These are phyloP conservation scores for Pantherophis guttatus DNA, from an alignment of 2,113 vertebrate genomes.

Conservation along the genomic window DNA sequence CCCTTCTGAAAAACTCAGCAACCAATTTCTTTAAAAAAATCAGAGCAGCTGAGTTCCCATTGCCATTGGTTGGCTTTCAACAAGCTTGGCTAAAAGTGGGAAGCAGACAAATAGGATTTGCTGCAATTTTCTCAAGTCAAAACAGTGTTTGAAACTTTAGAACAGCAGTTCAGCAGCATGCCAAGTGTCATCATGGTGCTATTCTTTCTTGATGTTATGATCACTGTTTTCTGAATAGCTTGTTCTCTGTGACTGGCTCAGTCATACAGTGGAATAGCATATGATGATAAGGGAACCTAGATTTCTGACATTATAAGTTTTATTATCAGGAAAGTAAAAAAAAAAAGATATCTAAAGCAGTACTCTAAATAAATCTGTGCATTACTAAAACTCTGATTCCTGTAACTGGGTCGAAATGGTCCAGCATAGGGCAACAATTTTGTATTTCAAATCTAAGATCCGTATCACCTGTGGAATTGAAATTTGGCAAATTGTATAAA, in stretches of 20 bases:
- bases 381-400: not conserved
- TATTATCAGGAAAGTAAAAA: constrained; percentile 58
- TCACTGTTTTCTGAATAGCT: constrained; percentile 21
- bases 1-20: not conserved
- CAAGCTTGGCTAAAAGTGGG: not conserved
- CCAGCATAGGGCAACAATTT: not conserved
- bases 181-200: not conserved
- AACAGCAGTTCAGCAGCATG: not conserved
- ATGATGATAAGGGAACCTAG: constrained; percentile 24
- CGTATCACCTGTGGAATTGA: not conserved
- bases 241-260: not conserved
- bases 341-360: not conserved
- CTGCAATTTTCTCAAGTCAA: not conserved
- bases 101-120: not conserved
- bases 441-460: not conserved
- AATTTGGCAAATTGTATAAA: not conserved
- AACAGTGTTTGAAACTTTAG: constrained; percentile 4
- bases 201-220: not conserved
- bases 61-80: not conserved
- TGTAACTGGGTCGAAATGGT: not conserved
- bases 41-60: not conserved
- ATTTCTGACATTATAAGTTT: constrained; percentile 25
- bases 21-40: not conserved
- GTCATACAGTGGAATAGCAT: constrained; percentile 24
- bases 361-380: not conserved